These are phyloP conservation scores for Aspidiotus rigidus DNA, from an alignment of 2,888 invertebrate genomes.

Conservation along the genomic window DNA sequence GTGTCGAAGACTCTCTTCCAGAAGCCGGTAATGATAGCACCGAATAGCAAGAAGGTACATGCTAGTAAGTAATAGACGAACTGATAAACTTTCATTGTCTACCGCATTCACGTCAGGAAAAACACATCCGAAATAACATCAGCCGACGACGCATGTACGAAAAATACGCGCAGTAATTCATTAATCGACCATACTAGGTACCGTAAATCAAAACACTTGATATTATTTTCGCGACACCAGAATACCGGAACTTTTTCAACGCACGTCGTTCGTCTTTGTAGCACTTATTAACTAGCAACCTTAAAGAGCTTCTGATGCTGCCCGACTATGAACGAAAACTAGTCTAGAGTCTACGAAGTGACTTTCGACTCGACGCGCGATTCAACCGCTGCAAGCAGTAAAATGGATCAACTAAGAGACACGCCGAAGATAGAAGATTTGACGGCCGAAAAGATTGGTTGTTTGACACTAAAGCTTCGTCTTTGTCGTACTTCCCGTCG, in stretches of 20 bases:
- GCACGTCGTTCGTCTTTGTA: no score
- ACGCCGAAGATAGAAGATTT: no score
- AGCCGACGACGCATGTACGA: background rate
- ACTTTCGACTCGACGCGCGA: no score
- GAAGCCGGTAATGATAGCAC: background rate
- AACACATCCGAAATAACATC: background rate
- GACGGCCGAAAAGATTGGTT: background rate
- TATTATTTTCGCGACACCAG: background rate
- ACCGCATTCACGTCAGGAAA: background rate
- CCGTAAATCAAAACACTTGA: background rate
- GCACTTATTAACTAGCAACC: no score
- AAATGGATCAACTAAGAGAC: no score
- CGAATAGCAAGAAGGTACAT: background rate
- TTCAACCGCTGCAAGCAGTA: no score
- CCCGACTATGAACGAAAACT: background rate
- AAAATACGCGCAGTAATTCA: background rate
- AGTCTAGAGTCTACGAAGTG: no score
- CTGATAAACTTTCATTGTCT: background rate
- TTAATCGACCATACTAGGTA: background rate
- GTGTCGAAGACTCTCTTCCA: background rate
- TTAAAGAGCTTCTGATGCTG: background rate
- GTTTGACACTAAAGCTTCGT: background rate
- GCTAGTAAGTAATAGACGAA: background rate
- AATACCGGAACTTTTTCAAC: no score
- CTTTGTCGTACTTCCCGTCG: background rate